Percentiles rank a stretch among this genome's conserved stretches.
phyloP scores from a whole-genome alignment of 2,888 invertebrate species.

The Drosophila monieri region DNA sequence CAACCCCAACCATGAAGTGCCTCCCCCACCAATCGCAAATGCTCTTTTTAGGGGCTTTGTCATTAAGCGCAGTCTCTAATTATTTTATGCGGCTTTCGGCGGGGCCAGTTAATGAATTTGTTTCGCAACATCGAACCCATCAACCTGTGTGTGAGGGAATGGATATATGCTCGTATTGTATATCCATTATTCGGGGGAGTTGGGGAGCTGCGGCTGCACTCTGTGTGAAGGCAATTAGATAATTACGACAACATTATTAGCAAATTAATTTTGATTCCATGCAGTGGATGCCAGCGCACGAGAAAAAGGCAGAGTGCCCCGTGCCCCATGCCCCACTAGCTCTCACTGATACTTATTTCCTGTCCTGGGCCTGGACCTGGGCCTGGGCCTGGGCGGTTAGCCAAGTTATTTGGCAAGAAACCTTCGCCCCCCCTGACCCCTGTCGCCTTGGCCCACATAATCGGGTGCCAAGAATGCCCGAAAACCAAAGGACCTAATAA shows the following conservation, averaged over 20 bases:
- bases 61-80: constrained; percentile 26
- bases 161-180: too few species aligned
- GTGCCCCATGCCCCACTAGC: background rate
- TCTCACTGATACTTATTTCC: constrained; percentile 1
- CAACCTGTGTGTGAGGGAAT: background rate
- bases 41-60: background rate
- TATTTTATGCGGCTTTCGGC: constrained; percentile 36
- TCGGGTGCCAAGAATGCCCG: constrained; percentile 23
- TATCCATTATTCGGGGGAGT: background rate
- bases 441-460: constrained; percentile 35
- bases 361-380: too few species aligned
- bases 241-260: constrained; percentile 61
- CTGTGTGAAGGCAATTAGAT: constrained; percentile 47
- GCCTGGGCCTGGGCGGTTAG: constrained; percentile 16
- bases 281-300: constrained; percentile 30
- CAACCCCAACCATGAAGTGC: background rate
- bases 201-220: background rate
- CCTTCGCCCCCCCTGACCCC: background rate
- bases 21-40: background rate
- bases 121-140: constrained; percentile 27
- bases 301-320: constrained; percentile 1
- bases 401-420: constrained; percentile 53
- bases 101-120: constrained; percentile 35
- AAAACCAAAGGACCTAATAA: constrained; percentile 9
- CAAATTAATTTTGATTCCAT: constrained; percentile 61